Conservation (phyloP, 1,140 invertebrate species). For the Drosophila aff. region DNA sequence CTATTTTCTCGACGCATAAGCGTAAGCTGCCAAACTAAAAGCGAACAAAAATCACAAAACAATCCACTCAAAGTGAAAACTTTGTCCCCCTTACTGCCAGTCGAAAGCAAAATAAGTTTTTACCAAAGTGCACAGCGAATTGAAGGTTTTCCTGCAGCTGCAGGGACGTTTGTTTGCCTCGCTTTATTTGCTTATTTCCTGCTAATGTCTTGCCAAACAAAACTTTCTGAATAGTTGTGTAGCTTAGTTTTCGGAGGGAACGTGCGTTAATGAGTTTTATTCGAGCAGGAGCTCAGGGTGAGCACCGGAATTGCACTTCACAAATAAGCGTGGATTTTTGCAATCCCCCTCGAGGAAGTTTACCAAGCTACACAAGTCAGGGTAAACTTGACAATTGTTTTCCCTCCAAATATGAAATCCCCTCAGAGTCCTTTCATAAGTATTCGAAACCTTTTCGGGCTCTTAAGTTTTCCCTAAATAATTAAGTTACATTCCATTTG, state of each 20-base stretch:
- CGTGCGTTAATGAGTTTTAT: slow-evolving; percentile 70
- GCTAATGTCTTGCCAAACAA: slow-evolving; percentile 72
- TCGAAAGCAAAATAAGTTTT: slow-evolving; percentile 37
- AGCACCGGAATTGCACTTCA: slow-evolving; percentile 30
- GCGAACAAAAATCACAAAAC: slow-evolving; percentile 35
- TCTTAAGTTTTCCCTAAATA: slow-evolving; percentile 37
- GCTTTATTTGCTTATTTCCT: slow-evolving; percentile 68
- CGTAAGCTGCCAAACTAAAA: slow-evolving; percentile 21
- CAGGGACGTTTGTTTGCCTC: slow-evolving; percentile 48
- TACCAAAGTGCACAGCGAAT: slow-evolving; percentile 54
- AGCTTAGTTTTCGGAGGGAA: slow-evolving; percentile 40
- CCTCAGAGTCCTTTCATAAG: slow-evolving; percentile 9
- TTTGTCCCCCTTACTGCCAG: slow-evolving; percentile 36
- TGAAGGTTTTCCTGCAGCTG: slow-evolving; percentile 49
- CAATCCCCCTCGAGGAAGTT: slow-evolving; percentile 26
- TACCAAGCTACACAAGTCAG: slow-evolving; percentile 13
- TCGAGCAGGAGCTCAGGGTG: slow-evolving; percentile 29
- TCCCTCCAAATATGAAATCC: slow-evolving; percentile 28
- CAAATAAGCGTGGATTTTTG: slow-evolving; percentile 54
- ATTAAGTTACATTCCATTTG: slow-evolving; percentile 34
- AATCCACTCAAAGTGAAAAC: slow-evolving; percentile 63
- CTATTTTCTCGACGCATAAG: slow-evolving; percentile 2
- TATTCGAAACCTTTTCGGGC: slow-evolving; percentile 8
- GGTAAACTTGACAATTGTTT: slow-evolving; percentile 40
- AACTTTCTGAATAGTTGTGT: slow-evolving; percentile 59